Evolutionary conservation across 1,140 invertebrate genomes (phyloP).

Genomic region (Euschistus heros): DNA sequence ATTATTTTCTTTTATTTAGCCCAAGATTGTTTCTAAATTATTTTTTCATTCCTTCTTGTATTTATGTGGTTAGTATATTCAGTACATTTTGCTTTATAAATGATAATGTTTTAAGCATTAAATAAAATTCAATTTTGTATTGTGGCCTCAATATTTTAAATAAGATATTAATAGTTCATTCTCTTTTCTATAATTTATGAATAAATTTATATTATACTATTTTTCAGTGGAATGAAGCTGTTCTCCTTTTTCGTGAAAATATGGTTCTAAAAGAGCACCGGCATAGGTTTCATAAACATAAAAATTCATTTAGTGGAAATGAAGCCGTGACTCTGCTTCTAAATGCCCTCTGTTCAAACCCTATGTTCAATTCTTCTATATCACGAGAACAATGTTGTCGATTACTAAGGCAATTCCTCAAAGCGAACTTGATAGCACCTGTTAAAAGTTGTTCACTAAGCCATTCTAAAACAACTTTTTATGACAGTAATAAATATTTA

Average conservation of each 20-base stretch:
- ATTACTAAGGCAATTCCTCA: neutral
- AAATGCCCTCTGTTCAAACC: neutral
- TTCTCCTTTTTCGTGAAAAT: conserved; percentile 1
- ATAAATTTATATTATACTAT: neutral
- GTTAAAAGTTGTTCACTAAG: neutral
- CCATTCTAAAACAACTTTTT: neutral
- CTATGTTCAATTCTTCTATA: conserved; percentile 1
- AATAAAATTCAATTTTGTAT: no score
- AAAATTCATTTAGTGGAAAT: conserved; percentile 2
- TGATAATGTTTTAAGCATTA: no score
- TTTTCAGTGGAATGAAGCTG: conserved; percentile 11
- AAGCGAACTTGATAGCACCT: neutral
- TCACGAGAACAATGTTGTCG: neutral
- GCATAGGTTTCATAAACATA: conserved; percentile 7
- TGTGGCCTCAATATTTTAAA: no score
- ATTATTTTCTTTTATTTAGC: no score
- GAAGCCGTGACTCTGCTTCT: neutral
- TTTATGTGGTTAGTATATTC: no score
- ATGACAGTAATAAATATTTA: conserved; percentile 12
- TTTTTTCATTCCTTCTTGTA: no score
- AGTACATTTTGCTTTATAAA: no score
- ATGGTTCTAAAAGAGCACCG: neutral
- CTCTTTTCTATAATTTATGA: no score
- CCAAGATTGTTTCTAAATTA: no score
- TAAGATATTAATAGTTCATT: no score